Evolutionary conservation across 2,797 vertebrate genomes (phyloP), one percentile per base, ranked within the genome.

Genomic region (Centroberyx gerrardi): DNA sequence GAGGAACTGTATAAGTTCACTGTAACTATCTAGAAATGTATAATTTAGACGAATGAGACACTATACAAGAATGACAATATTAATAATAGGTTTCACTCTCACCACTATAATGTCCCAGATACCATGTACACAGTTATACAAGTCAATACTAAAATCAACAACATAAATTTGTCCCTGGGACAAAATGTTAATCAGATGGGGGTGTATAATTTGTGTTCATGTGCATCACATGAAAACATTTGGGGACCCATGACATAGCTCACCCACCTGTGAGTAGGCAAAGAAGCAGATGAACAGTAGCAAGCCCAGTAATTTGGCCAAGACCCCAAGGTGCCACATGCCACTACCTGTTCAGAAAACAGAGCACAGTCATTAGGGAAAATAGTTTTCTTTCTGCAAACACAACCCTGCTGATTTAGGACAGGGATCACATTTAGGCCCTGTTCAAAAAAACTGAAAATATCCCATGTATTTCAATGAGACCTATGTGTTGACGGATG

Each of bases 231-330:
- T 58, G 29, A 0, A 55, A 72, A 40, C 15, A 5, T 28, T 61
- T 40, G 27, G 1, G 40, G 18, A 22, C 7, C 18, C 29, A 17
- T 15, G 31, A 28, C 6, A 14, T 5, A 31, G 38, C 49, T 48
- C n/a, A 82, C 89, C 28, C 46, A 91, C 98, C 96, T 99, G 96
- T 86, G 97, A 98, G 91, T 95, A 95, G 8, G 97, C 96, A 90
- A 99, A 96, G 85, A 96, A 88, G 91, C 95, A 98, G 90, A 99
- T 97, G 81, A 96, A 97, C 28, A 96, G 65, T 78, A 99, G 93
- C 70, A 99, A 94, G 85, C 90, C 93, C 54, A 95, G 81, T 59
- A 99, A 88, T 90, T 99, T 99, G 66, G 95, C 67, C 81, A 99
- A 84, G 52, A 99, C 88, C 52, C 95, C 97, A 18, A 98, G 87